These are phyloP conservation scores for Sebastes minor DNA, from an alignment of 2,797 vertebrate genomes.

Conservation along the genomic window DNA sequence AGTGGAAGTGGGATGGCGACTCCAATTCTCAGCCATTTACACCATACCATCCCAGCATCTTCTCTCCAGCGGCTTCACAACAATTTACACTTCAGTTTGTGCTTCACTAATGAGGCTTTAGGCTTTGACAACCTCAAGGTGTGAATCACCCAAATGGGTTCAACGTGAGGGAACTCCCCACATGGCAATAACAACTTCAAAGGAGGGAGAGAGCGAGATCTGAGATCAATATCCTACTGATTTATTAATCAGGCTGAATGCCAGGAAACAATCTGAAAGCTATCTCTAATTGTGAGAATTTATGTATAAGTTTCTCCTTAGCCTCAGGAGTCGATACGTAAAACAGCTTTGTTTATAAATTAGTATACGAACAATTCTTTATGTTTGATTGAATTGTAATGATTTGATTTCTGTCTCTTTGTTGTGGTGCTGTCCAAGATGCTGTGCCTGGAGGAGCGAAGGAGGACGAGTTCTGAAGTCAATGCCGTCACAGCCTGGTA, in stretches of 20 bases:
- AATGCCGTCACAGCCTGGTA: not conserved
- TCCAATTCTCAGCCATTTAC: too few species aligned
- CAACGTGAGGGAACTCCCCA: not conserved
- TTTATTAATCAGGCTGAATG: not conserved
- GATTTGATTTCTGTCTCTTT: not conserved
- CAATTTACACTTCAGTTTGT: not conserved
- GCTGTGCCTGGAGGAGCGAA: not conserved
- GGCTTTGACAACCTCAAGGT: slow-evolving; percentile 6
- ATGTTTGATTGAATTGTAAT: not conserved
- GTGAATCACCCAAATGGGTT: not conserved
- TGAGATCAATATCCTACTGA: not conserved
- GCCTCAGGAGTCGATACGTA: not conserved
- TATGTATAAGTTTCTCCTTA: not conserved
- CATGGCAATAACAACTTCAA: not conserved
- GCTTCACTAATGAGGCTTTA: not conserved
- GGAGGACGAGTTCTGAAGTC: not conserved
- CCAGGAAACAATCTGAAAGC: not conserved
- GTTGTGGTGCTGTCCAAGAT: not conserved
- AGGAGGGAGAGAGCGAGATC: not conserved
- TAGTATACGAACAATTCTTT: not conserved
- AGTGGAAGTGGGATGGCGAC: not conserved
- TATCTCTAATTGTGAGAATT: not conserved
- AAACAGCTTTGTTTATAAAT: not conserved
- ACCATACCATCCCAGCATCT: not conserved
- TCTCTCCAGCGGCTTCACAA: not conserved